These are phyloP conservation scores for Ctena decussata DNA, from an alignment of 2,888 invertebrate genomes.

Conservation along the genomic window DNA sequence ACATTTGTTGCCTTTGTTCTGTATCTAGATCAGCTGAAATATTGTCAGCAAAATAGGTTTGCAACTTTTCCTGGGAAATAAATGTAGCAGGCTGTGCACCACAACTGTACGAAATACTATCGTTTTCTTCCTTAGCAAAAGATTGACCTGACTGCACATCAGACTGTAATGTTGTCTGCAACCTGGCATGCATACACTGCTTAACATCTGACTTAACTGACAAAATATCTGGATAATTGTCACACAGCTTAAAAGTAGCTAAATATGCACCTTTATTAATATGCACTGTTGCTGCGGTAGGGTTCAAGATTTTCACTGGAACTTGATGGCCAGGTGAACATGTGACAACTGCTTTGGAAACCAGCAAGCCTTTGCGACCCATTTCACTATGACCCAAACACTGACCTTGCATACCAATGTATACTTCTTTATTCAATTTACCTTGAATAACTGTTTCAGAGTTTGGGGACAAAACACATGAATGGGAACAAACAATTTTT, in stretches of 20 bases:
- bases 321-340: neutral
- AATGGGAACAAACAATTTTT: constrained; percentile 3
- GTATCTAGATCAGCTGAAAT: neutral
- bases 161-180: neutral
- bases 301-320: constrained; percentile 26
- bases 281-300: neutral
- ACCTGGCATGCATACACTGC: neutral
- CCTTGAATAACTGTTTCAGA: constrained; percentile 9
- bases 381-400: constrained; percentile 10
- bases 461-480: neutral
- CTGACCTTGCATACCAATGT: constrained; percentile 26
- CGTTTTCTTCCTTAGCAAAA: neutral
- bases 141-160: neutral
- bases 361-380: neutral
- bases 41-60: neutral
- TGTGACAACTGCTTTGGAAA: constrained; percentile 18
- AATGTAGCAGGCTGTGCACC: neutral
- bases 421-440: neutral
- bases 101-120: neutral
- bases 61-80: neutral
- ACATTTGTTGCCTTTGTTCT: neutral
- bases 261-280: constrained; percentile 17
- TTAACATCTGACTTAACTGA: neutral
- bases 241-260: constrained; percentile 10
- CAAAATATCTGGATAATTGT: constrained; percentile 14